These are phyloP conservation scores for Leucoma salicis DNA, from an alignment of 2,888 invertebrate genomes.

Conservation along the genomic window DNA sequence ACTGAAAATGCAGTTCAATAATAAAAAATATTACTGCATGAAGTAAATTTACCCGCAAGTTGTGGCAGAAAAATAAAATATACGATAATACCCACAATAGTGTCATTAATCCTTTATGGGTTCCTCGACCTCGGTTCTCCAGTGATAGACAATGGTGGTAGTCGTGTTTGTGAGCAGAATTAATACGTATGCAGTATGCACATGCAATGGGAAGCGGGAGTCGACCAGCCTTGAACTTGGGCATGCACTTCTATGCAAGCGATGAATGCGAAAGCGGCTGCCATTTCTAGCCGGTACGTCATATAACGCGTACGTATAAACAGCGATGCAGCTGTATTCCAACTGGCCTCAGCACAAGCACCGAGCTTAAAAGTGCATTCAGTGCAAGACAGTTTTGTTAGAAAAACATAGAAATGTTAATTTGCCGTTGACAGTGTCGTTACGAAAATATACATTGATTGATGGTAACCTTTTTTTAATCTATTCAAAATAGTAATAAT, in stretches of 20 bases:
- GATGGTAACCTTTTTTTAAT: too few relatives aligned
- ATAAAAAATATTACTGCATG: slow-evolving; percentile 24
- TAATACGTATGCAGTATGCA: slow-evolving; percentile 71
- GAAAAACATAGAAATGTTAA: too few relatives aligned
- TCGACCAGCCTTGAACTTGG: slow-evolving; percentile 80
- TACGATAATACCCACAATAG: slow-evolving; percentile 62
- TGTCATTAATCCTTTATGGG: slow-evolving; percentile 78
- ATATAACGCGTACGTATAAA: slow-evolving; percentile 45
- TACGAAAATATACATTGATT: too few relatives aligned
- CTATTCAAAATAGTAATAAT: too few relatives aligned
- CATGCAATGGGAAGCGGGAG: slow-evolving; percentile 73
- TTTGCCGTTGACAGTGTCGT: too few relatives aligned
- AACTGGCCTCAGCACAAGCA: slow-evolving; percentile 18
- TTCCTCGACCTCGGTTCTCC: slow-evolving; percentile 61
- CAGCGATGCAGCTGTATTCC: slow-evolving; percentile 22
- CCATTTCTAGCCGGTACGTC: slow-evolving; percentile 68
- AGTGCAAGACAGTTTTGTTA: too few relatives aligned
- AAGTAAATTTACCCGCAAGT: slow-evolving; percentile 47
- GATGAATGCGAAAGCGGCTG: slow-evolving; percentile 66
- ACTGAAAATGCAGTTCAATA: slow-evolving; percentile 33
- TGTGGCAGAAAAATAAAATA: slow-evolving; percentile 55
- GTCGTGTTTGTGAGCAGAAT: slow-evolving; percentile 75
- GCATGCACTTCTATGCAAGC: slow-evolving; percentile 61
- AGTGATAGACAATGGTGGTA: slow-evolving; percentile 80
- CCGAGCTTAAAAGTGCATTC: slow-evolving; percentile 31